Evolutionary conservation across 2,888 invertebrate species (phyloP).

Genomic region (Cryptophagus acutangulus): DNA sequence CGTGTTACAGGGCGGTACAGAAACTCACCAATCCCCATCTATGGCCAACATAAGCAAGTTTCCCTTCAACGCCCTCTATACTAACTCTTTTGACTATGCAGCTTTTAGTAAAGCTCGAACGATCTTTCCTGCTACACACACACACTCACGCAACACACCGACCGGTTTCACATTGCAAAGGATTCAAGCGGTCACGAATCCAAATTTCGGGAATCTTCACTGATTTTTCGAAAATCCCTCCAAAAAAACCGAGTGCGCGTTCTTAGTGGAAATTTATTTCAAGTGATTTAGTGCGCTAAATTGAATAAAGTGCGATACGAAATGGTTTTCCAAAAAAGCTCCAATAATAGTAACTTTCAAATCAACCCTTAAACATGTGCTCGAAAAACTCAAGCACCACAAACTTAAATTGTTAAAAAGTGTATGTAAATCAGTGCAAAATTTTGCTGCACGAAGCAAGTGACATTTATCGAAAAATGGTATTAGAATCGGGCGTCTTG

Average conservation of each 20-base stretch:
- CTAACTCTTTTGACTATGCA: conserved; percentile 25
- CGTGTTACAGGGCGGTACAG: conserved; percentile 29
- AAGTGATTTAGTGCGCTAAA: no score
- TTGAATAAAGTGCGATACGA: no score
- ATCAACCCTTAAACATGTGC: no score
- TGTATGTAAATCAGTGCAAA: neutral
- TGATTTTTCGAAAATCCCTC: neutral
- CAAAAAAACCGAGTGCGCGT: neutral
- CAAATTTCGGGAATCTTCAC: no score
- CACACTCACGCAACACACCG: neutral
- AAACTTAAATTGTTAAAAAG: neutral
- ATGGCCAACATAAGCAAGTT: neutral
- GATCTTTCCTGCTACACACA: conserved; percentile 32
- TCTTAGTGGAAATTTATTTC: no score
- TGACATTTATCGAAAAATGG: conserved; percentile 49
- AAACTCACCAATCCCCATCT: conserved; percentile 36
- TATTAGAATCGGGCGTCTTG: conserved; percentile 59
- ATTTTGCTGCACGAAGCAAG: neutral
- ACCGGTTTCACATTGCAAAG: neutral
- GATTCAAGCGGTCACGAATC: no score
- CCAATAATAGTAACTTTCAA: no score
- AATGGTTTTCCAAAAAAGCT: no score
- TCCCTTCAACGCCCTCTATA: conserved; percentile 24
- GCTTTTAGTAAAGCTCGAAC: conserved; percentile 42
- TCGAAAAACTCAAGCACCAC: neutral